Percentiles rank a stretch among this genome's conserved stretches.
Evolutionary conservation across 2,888 invertebrate genomes (phyloP).

Genomic region (Acrobasis suavella): DNA sequence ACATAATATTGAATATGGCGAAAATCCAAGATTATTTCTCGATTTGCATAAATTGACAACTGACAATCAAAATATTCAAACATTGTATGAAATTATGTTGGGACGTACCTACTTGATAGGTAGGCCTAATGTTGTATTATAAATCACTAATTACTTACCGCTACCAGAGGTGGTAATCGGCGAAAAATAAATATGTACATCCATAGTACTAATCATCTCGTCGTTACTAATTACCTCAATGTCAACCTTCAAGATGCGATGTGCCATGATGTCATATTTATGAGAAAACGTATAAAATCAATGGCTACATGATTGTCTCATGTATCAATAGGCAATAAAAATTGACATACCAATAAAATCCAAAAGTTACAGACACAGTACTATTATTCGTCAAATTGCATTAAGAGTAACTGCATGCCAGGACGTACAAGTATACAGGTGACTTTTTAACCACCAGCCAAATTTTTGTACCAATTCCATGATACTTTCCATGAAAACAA

Average conservation of each 20-base stretch:
- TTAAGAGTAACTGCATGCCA: no score
- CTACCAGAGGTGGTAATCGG: background rate
- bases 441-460: no score
- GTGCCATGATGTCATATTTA: slow-evolving; percentile 12
- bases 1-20: no score
- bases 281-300: slow-evolving; percentile 19
- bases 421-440: no score
- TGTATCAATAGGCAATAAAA: slow-evolving; percentile 11
- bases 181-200: slow-evolving; percentile 5
- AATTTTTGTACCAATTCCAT: no score
- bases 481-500: no score
- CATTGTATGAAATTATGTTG: no score
- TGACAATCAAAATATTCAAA: no score
- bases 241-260: slow-evolving; percentile 7
- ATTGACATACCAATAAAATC: slow-evolving; percentile 4
- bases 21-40: no score
- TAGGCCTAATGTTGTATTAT: background rate
- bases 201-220: slow-evolving; percentile 5
- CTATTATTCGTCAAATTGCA: background rate
- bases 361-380: background rate
- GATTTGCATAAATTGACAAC: no score
- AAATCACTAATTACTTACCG: background rate
- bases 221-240: slow-evolving; percentile 16
- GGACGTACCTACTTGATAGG: background rate
- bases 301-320: background rate